Evolutionary conservation across 2,797 vertebrate genomes (phyloP).

Genomic region (Chanos chanos): DNA sequence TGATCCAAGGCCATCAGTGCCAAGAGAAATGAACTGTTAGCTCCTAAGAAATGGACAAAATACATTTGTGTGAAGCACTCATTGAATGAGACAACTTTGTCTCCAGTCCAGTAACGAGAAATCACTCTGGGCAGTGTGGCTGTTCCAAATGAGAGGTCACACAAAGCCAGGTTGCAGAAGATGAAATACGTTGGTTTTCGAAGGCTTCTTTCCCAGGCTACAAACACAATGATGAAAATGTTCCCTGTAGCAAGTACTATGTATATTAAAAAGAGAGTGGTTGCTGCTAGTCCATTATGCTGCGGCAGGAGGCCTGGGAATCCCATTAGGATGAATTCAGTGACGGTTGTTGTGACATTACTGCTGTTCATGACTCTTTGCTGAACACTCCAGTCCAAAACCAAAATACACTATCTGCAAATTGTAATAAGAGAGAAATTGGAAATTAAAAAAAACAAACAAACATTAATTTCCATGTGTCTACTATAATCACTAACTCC

Average conservation of each 20-base stretch:
- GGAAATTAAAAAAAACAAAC: too few relatives aligned
- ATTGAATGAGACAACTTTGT: constrained; percentile 45
- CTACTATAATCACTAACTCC: too few relatives aligned
- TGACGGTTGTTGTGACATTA: constrained; percentile 43
- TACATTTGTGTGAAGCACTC: constrained; percentile 62
- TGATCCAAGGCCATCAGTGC: constrained; percentile 65
- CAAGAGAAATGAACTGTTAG: constrained; percentile 54
- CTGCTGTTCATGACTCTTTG: neutral
- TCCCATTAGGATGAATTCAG: constrained; percentile 61
- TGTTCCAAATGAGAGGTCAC: constrained; percentile 58
- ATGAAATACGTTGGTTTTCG: constrained; percentile 63
- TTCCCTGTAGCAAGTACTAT: constrained; percentile 57
- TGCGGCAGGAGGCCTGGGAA: constrained; percentile 58
- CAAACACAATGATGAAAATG: constrained; percentile 53
- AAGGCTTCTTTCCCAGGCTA: constrained; percentile 51
- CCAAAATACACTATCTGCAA: neutral
- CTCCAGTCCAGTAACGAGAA: constrained; percentile 59
- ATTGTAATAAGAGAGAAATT: too few relatives aligned
- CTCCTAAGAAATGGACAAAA: constrained; percentile 62
- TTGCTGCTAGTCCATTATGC: constrained; percentile 44
- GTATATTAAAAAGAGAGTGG: constrained; percentile 51
- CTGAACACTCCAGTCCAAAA: constrained; percentile 2
- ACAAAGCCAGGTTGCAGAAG: constrained; percentile 58
- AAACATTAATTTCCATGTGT: too few relatives aligned
- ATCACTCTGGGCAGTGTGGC: constrained; percentile 64